These are phyloP conservation scores for Monodelphis domestica DNA, from an alignment of 2,797 vertebrate species.

Conservation along the genomic window DNA sequence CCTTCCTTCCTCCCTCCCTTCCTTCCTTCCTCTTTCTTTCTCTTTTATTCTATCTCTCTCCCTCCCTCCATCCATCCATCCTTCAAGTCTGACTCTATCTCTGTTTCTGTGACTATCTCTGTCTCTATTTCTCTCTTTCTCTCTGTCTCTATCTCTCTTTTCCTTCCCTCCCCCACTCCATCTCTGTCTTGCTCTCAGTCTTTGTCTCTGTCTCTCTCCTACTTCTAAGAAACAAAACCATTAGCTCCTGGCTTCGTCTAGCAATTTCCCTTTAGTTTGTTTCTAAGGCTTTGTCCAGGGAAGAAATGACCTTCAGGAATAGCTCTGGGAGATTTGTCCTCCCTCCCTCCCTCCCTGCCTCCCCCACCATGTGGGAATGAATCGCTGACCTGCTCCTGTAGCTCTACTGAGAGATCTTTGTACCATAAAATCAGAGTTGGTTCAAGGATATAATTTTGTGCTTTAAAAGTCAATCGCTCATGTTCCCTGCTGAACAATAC, in stretches of 20 bases:
- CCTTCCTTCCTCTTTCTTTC: too few relatives aligned
- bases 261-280: not conserved
- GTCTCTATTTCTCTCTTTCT: too few relatives aligned
- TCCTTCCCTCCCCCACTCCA: too few relatives aligned
- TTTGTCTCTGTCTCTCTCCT: not conserved
- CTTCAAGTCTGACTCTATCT: too few relatives aligned
- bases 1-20: too few relatives aligned
- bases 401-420: slow-evolving; percentile 28
- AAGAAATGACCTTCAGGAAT: slow-evolving; percentile 63
- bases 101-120: too few relatives aligned
- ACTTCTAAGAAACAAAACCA: not conserved
- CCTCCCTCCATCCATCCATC: too few relatives aligned
- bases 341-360: not conserved
- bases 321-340: not conserved
- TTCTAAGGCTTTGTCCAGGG: slow-evolving; percentile 37
- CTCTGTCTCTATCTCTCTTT: too few relatives aligned
- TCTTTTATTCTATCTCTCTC: not conserved
- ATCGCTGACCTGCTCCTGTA: not conserved
- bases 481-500: slow-evolving; percentile 3
- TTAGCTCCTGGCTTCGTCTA: not conserved
- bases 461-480: slow-evolving; percentile 48
- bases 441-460: slow-evolving; percentile 39
- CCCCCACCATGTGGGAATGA: slow-evolving; percentile 20
- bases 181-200: too few relatives aligned
- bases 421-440: slow-evolving; percentile 11